Evolutionary conservation across 2,888 invertebrate species (phyloP).

Genomic region (Aphidius colemani): DNA sequence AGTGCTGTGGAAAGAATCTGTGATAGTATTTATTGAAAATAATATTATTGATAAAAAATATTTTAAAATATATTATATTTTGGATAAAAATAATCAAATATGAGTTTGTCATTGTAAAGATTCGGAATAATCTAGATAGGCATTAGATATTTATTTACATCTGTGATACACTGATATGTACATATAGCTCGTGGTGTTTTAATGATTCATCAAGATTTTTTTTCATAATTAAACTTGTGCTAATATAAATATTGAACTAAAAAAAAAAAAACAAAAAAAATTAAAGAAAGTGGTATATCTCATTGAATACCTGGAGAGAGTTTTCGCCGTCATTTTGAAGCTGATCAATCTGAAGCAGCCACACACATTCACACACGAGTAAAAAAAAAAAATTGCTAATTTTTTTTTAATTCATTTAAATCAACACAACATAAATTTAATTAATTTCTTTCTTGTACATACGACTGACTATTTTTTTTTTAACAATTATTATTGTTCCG

Average conservation of each 20-base stretch:
- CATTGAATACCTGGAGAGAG: no score
- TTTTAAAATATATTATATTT: slow-evolving; percentile 23
- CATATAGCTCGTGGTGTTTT: slow-evolving; percentile 35
- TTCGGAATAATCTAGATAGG: slow-evolving; percentile 44
- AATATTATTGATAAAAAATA: slow-evolving; percentile 38
- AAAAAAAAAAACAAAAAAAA: not conserved
- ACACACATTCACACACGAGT: not conserved
- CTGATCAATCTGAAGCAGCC: no score
- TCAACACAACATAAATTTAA: slow-evolving; percentile 37
- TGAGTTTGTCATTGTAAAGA: slow-evolving; percentile 29
- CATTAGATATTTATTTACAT: slow-evolving; percentile 60
- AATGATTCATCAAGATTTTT: slow-evolving; percentile 15
- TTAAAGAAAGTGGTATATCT: slow-evolving; percentile 9
- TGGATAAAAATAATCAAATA: slow-evolving; percentile 4
- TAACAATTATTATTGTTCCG: slow-evolving; percentile 42
- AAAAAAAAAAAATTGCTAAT: slow-evolving; percentile 10
- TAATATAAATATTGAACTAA: slow-evolving; percentile 18
- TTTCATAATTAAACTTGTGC: not conserved
- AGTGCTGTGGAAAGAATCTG: slow-evolving; percentile 54
- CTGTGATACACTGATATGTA: slow-evolving; percentile 57
- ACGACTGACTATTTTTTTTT: slow-evolving; percentile 61
- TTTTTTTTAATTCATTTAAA: slow-evolving; percentile 25
- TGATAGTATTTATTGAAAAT: slow-evolving; percentile 57
- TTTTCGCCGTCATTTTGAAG: no score
- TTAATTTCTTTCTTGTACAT: slow-evolving; percentile 57